Base-by-base conservation (phyloP, 2,888 invertebrate species). In the Argyresthia albistria region DNA sequence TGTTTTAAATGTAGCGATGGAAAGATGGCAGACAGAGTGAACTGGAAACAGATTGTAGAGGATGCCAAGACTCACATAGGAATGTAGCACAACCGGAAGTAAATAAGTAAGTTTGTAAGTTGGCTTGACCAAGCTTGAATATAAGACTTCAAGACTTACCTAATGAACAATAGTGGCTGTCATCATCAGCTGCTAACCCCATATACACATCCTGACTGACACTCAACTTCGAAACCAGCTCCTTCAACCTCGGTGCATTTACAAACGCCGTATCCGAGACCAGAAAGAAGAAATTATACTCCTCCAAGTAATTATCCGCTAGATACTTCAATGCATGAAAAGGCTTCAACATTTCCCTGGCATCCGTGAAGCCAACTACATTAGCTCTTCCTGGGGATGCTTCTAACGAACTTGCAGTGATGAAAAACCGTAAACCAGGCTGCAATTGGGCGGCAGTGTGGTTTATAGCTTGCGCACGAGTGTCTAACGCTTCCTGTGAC, bases 251-350 rank as follows among this genome's bases (percentile, higher is more conserved):
- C 47, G 94, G 90, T 0, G 93, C 94, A 73, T 97, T 95, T 51
- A 98, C 89, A 71, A 94, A 98, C 1, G 93, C 93, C 8, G 90
- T 89, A 76, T 98, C 98, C 46, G 94, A 93, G 48, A 95, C 91
- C 50, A 99, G 86, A 72, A 96, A 94, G 82, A 97, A 98, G 84
- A 95, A 98, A 77, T 98, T 97, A 76, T 94, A 98, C 63, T 94
- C 95, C 63, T 97, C 93, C 39, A 94, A 81, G 79, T 94, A 96
- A 73, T 96, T 96, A 63, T 97, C 97, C 0, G 93, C 92, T 10
- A 98, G 91, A 72, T 97, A 97, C 72, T 96, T 96, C 46, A 98
- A 88, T 15, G 95, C 92, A 70, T 96, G 96, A 76, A 97, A 95
- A 0, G 96, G 95, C 60, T 94, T 91, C 12, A 95, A 88, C 72